Evolutionary conservation across 2,888 invertebrate species (phyloP).

Genomic region (Fragum fragum): DNA sequence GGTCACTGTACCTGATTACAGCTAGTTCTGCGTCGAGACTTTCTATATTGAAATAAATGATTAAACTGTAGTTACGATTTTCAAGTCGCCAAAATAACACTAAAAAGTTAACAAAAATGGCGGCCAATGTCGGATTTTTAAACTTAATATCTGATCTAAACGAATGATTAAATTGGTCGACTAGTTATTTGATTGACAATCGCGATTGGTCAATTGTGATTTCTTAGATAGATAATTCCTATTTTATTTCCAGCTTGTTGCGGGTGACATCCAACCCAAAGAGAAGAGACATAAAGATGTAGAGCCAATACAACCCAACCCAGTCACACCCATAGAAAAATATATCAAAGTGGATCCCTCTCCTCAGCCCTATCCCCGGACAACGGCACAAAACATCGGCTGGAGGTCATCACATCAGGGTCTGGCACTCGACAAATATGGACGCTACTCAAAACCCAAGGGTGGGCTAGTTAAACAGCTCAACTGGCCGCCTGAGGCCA

Average conservation of each 20-base stretch:
- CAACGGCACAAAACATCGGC: conserved; percentile 83
- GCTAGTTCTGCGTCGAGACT: too few species aligned
- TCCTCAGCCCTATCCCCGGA: conserved; percentile 82
- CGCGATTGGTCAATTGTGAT: too few species aligned
- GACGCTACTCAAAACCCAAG: conserved; percentile 84
- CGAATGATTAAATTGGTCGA: too few species aligned
- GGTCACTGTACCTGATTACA: too few species aligned
- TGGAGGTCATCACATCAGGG: conserved; percentile 83
- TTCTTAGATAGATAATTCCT: too few species aligned
- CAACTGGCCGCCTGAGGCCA: conserved; percentile 86
- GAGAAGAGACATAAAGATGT: conserved; percentile 73
- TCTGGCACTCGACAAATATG: conserved; percentile 84
- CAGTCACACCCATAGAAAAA: conserved; percentile 84
- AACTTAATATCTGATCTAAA: too few species aligned
- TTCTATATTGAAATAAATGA: too few species aligned
- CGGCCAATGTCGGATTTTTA: too few species aligned
- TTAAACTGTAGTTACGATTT: too few species aligned
- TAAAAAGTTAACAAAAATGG: too few species aligned
- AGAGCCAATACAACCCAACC: conserved; percentile 76
- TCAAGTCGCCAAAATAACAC: too few species aligned
- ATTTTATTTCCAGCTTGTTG: conserved; percentile 81
- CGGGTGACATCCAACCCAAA: conserved; percentile 81
- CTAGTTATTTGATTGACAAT: too few species aligned
- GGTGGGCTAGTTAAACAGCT: conserved; percentile 84
- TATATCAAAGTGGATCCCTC: conserved; percentile 84